phyloP scores from a whole-genome alignment of 2,113 vertebrate species.

The Aegithalos caudatus region DNA sequence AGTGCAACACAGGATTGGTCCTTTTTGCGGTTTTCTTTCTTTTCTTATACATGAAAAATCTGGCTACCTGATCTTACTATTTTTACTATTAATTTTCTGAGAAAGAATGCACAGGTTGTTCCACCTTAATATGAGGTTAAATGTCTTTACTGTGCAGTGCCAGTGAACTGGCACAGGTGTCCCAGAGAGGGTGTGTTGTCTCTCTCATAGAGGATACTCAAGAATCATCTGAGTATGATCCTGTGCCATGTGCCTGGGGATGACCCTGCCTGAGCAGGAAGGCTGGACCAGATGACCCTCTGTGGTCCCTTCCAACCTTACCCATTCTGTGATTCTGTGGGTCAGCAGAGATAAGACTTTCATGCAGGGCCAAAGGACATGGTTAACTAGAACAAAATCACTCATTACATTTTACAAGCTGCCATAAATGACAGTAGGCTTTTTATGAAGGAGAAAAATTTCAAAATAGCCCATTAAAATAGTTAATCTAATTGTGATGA shows the following conservation, averaged over 20 bases:
- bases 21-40: background rate
- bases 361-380: background rate
- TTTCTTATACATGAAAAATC: background rate
- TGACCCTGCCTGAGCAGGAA: background rate
- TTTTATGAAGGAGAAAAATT: background rate
- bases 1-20: background rate
- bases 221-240: background rate
- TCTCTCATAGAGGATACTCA: background rate
- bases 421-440: background rate
- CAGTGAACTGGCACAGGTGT: too few relatives aligned
- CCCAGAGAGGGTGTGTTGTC: background rate
- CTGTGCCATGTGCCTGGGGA: background rate
- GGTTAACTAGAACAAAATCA: background rate
- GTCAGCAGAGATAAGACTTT: background rate
- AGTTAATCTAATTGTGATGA: background rate
- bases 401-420: background rate
- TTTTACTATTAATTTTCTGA: background rate
- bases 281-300: accelerated
- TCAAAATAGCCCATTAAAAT: background rate
- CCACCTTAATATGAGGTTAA: accelerated
- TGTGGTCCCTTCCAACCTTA: background rate
- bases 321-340: background rate
- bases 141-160: background rate
- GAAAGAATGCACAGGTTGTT: background rate
- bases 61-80: background rate